These are phyloP conservation scores for Hetaerina titia DNA, from an alignment of 2,888 invertebrate genomes.

Conservation along the genomic window DNA sequence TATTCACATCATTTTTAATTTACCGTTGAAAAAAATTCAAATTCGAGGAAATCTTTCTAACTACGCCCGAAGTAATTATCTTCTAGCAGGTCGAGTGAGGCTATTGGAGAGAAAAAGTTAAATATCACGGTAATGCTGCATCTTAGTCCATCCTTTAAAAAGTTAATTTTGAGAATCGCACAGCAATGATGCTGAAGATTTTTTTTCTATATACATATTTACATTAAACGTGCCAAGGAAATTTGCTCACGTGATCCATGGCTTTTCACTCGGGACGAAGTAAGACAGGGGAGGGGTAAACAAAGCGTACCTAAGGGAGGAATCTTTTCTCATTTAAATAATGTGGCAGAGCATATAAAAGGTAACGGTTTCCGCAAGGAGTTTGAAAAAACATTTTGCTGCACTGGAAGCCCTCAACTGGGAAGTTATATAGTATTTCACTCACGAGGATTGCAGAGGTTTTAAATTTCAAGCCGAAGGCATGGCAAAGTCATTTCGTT, in stretches of 20 bases:
- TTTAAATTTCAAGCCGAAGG: too few species aligned
- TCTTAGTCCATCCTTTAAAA: too few species aligned
- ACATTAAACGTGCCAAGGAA: not conserved
- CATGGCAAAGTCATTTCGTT: too few species aligned
- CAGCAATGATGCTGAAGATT: not conserved
- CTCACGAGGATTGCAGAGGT: not conserved
- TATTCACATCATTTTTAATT: too few species aligned
- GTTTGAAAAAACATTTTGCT: not conserved
- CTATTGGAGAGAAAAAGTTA: too few species aligned
- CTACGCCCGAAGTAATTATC: too few species aligned
- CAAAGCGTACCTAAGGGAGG: not conserved
- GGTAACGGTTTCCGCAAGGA: not conserved
- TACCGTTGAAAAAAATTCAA: too few species aligned
- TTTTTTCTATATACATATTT: not conserved
- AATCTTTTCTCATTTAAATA: not conserved
- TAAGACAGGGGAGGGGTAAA: not conserved
- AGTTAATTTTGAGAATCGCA: too few species aligned
- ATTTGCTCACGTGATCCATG: not conserved
- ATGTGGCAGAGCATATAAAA: not conserved
- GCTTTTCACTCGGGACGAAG: not conserved
- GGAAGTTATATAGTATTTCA: not conserved
- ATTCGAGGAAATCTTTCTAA: too few species aligned
- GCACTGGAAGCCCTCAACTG: not conserved
- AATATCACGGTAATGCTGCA: too few species aligned
- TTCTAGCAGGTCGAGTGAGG: too few species aligned